Base-by-base conservation (phyloP, 2,113 vertebrate species). In the Tragelaphus buxtoni region DNA sequence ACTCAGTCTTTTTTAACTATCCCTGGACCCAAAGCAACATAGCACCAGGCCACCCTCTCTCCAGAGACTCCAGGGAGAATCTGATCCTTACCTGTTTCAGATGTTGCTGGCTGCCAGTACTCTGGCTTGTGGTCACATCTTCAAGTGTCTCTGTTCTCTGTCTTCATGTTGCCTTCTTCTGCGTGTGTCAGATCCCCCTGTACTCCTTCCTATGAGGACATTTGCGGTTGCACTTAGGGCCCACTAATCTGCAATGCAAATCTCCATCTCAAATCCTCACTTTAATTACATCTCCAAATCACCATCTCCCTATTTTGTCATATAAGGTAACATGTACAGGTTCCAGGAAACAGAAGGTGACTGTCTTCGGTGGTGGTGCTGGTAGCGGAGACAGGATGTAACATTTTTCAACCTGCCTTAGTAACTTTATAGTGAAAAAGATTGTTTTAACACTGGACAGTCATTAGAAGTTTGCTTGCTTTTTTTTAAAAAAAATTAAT, bases 151-250 rank as follows among this genome's bases (percentile, higher is more conserved):
- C 11, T 94, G 7, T 84, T 30, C 13, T 65, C 28, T 18, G 14
- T 42, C 22, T 76, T 81, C n/a, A 32, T 2, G 26, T 30, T 2
- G 4, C 13, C 30, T 30, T 83, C 18, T 28, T 30, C 17, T 49
- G 69, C 3, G 0, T 39, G 39, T 12, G 22, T 51, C 45, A 42
- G 3, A 2, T 17, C 0, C 1, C 7, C 17, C 12, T 13, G 1
- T 22, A 9, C 16, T 51, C 18, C 22, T 35, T 94, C 5, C 16
- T 60, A 3, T 13, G 1, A 22, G 65, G 39, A 60, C n/a, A 11
- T 3, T 5, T 18, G 1, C 20, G 32, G 6, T 30, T 74, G 42
- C 58, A 24, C 39, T 32, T 63, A 24, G 16, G n/a, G 1, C 18
- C 30, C 39, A 9, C 12, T 32, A 39, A 60, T 56, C 28, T 26